Percentiles rank a stretch among this genome's conserved stretches.
phyloP scores from a whole-genome alignment of 2,113 vertebrate species.

The Indicator maculatus region DNA sequence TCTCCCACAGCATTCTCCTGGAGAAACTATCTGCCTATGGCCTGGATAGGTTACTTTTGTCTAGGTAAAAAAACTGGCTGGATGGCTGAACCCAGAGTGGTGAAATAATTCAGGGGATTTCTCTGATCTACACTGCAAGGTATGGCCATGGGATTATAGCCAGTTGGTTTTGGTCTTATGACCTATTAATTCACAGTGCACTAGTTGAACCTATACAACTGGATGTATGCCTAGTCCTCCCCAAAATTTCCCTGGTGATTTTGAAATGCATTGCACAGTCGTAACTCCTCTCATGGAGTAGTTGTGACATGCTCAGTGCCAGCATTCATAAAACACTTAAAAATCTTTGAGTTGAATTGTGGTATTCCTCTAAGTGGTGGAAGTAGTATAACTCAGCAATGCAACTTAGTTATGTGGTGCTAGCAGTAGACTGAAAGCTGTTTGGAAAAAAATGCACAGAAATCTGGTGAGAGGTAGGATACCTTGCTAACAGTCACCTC shows the following conservation, averaged over 20 bases:
- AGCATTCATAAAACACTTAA: background rate
- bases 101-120: background rate
- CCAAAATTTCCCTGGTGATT: background rate
- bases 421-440: background rate
- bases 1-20: too few relatives aligned
- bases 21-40: too few relatives aligned
- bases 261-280: background rate
- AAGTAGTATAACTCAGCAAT: background rate
- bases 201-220: background rate
- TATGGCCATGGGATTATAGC: background rate
- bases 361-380: background rate
- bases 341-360: background rate
- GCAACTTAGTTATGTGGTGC: background rate
- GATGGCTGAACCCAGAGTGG: too few relatives aligned
- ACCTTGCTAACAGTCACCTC: background rate
- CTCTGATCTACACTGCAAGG: background rate
- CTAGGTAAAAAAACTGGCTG: too few relatives aligned
- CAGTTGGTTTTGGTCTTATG: background rate
- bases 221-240: background rate
- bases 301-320: background rate
- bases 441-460: background rate
- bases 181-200: background rate
- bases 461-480: background rate
- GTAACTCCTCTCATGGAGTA: background rate
- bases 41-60: too few relatives aligned